Evolutionary conservation across 2,888 invertebrate genomes (phyloP), one percentile per base, ranked within the genome.

Genomic region (Himalopsyche japonica): DNA sequence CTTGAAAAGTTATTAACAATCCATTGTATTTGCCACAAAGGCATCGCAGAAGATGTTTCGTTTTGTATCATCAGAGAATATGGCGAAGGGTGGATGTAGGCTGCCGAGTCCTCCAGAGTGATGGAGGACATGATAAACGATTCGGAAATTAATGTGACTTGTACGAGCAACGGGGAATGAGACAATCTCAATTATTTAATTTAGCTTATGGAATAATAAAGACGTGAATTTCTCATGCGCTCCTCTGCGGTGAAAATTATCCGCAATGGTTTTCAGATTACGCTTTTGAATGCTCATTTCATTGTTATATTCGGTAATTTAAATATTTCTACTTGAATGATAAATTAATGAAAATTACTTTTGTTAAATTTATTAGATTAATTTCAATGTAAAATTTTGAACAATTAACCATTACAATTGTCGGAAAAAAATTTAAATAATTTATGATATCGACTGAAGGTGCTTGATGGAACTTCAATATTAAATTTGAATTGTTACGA

Each of bases 1-100:
- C 86, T 87, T 84, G 86, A 87, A 87, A 87, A 85, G 86, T 86
- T 87, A 87, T 87, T 87, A 87, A 84, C 84, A 86, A 87, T 86
- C 86, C 83, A 87, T 87, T 87, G 86, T 87, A 80, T 76, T 76
- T 79, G 76, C 78, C 85, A 86, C 86, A 86, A 86, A 85, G 79
- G 79, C 81, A 85, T 76, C 84, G 86, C 70, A 77, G 81, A 83
- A 86, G 86, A 85, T 85, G 86, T 81, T 84, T 83, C 86, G 77
- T 83, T 85, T 79, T 83, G 82, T 83, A 83, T 37, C 24, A 37
- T 57, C 57, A 57, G 57, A 57, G 57, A 57, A 57, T 57, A 57
- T 57, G n/a, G 20, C 10, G 20, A 7, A 24, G 57, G 57, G 43
- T 43, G 57, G 57, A 24, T 24, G 20, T 30, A 47, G 82, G 81